phyloP scores from a whole-genome alignment of 2,888 invertebrate genomes.

The Elysia crispata region DNA sequence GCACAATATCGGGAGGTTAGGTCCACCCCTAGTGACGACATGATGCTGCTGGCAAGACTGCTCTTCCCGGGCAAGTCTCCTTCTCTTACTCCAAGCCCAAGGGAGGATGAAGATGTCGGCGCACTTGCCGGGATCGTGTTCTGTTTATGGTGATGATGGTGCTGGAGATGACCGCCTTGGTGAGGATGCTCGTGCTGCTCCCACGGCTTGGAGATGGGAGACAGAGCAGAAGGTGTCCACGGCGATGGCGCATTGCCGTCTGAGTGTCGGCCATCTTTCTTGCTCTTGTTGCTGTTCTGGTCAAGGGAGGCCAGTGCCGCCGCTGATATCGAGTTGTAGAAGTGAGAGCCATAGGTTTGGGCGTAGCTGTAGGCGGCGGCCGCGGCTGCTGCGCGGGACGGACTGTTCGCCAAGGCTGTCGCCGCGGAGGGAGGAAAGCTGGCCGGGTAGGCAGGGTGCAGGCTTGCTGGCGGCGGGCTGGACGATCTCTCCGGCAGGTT shows the following conservation, averaged over 20 bases:
- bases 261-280: too few species aligned
- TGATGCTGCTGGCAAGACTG: conserved; percentile 16
- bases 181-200: conserved; percentile 12
- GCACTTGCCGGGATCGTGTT: background rate
- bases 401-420: too few species aligned
- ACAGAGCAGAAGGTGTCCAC: conserved; percentile 31
- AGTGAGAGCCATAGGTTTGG: conserved; percentile 26
- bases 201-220: conserved; percentile 27
- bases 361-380: conserved; percentile 42
- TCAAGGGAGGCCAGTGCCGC: conserved; percentile 42
- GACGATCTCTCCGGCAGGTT: too few species aligned
- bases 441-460: too few species aligned
- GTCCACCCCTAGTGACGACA: conserved; percentile 19
- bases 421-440: too few species aligned
- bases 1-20: conserved; percentile 43
- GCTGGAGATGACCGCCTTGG: too few species aligned
- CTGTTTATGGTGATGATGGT: too few species aligned
- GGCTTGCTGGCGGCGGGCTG: too few species aligned
- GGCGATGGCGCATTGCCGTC: too few species aligned
- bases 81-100: background rate
- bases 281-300: conserved; percentile 42
- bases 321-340: conserved; percentile 32
- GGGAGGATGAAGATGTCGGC: background rate
- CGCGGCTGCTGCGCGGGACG: background rate
- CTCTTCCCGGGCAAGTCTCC: background rate